phyloP scores from a whole-genome alignment of 1,140 invertebrate genomes.

The Aphaenogaster ashmeadi region DNA sequence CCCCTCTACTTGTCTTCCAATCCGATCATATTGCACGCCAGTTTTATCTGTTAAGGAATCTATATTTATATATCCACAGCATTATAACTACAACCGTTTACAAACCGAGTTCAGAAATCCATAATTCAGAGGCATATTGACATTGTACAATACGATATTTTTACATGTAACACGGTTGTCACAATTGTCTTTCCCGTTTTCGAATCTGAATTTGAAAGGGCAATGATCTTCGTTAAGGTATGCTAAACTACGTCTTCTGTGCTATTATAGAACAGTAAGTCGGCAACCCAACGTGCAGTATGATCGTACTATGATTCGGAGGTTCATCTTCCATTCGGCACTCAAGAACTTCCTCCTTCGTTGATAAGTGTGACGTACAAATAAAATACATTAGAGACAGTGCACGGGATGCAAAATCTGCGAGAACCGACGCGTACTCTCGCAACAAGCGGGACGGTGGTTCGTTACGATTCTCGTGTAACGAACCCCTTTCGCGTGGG shows the following conservation, averaged over 20 bases:
- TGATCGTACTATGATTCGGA: constrained; percentile 66
- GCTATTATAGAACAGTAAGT: not conserved
- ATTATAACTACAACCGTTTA: constrained; percentile 17
- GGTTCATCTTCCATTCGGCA: constrained; percentile 30
- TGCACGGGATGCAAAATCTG: not conserved
- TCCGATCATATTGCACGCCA: constrained; percentile 78
- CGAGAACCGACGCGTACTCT: not conserved
- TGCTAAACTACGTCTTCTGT: not conserved
- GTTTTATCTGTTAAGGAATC: constrained; percentile 46
- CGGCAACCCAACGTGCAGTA: constrained; percentile 66
- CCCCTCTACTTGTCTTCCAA: constrained; percentile 17
- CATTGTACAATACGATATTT: constrained; percentile 8
- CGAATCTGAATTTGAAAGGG: not conserved
- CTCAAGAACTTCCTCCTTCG: constrained; percentile 18
- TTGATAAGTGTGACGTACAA: constrained; percentile 58
- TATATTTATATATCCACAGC: constrained; percentile 28
- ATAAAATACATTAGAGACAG: constrained; percentile 58
- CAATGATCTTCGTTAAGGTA: constrained; percentile 2
- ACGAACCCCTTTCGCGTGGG: not conserved
- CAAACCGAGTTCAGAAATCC: constrained; percentile 1
- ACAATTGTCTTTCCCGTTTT: not conserved
- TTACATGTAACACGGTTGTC: constrained; percentile 20
- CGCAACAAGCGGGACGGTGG: not conserved
- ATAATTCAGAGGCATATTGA: constrained; percentile 36
- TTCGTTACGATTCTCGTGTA: not conserved